Conservation (phyloP, 2,113 vertebrate genomes). For the Elephantulus edwardii region DNA sequence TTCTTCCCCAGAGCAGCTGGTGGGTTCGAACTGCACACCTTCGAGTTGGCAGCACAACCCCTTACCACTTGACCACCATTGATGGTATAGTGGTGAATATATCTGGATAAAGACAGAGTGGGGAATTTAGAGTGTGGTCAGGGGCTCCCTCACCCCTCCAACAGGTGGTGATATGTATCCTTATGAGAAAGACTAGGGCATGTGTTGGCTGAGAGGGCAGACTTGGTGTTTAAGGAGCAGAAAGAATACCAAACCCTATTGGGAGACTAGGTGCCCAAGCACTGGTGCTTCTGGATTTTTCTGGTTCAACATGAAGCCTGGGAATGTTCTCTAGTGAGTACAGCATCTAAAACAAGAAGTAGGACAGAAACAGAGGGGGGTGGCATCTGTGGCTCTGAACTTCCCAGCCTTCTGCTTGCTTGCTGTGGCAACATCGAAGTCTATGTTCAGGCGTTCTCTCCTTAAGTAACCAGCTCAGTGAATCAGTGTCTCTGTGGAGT, state of each 20-base stretch:
- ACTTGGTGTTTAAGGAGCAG: background rate
- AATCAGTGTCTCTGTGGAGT: background rate
- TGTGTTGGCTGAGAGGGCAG: too few relatives aligned
- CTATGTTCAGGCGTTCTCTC: background rate
- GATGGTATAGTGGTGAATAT: too few relatives aligned
- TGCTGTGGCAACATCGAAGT: background rate
- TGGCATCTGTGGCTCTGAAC: background rate
- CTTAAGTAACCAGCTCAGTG: background rate
- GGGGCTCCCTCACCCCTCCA: background rate
- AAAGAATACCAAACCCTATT: background rate
- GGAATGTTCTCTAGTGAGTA: background rate
- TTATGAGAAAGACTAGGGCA: background rate
- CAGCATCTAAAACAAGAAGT: background rate
- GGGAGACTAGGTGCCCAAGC: background rate
- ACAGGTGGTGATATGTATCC: background rate
- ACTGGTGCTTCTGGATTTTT: background rate
- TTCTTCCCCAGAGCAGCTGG: too few relatives aligned
- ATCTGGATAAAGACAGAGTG: background rate
- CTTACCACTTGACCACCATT: too few relatives aligned
- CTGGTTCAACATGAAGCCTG: accelerated
- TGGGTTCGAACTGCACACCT: too few relatives aligned
- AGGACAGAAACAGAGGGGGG: background rate
- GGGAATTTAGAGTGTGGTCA: background rate
- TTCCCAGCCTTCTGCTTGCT: background rate
- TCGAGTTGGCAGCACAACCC: too few relatives aligned